A percentile compares a stretch with the other conserved stretches of the same genome.
phyloP scores from a whole-genome alignment of 1,140 invertebrate species.

The Ceratosolen fusciceps region DNA sequence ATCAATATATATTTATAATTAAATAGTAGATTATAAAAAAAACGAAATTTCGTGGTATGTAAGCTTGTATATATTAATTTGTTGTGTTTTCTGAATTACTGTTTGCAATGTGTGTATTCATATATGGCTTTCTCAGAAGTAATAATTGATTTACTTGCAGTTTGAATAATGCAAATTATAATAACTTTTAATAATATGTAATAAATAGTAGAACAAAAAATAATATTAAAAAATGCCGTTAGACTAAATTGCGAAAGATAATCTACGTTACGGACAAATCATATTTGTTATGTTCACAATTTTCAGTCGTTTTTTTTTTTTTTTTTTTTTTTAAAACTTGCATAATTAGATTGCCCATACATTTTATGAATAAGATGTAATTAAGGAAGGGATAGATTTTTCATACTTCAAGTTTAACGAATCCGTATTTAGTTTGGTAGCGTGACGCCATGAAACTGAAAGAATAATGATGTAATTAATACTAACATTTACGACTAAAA shows the following conservation, averaged over 20 bases:
- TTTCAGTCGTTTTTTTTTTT: slow-evolving; percentile 49
- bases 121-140: slow-evolving; percentile 46
- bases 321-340: slow-evolving; percentile 49
- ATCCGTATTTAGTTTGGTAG: slow-evolving; percentile 50
- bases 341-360: slow-evolving; percentile 50
- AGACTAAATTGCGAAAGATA: slow-evolving; percentile 31
- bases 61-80: slow-evolving; percentile 46
- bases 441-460: slow-evolving; percentile 52
- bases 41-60: slow-evolving; percentile 25
- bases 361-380: slow-evolving; percentile 53
- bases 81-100: slow-evolving; percentile 16
- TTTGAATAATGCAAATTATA: slow-evolving; percentile 58
- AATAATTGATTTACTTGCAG: slow-evolving; percentile 54
- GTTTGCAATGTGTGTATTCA: slow-evolving; percentile 30
- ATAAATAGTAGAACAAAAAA: slow-evolving; percentile 56
- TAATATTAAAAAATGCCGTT: slow-evolving; percentile 41
- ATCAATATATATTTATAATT: too few relatives aligned
- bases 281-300: slow-evolving; percentile 50
- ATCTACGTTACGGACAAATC: slow-evolving; percentile 49
- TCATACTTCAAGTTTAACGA: slow-evolving; percentile 50
- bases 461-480: slow-evolving; percentile 17
- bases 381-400: slow-evolving; percentile 55
- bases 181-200: slow-evolving; percentile 58
- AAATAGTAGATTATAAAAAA: slow-evolving; percentile 2
- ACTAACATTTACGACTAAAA: too few relatives aligned